Conservation (phyloP, 2,797 vertebrate genomes). For the Semaprochilodus insignis region DNA sequence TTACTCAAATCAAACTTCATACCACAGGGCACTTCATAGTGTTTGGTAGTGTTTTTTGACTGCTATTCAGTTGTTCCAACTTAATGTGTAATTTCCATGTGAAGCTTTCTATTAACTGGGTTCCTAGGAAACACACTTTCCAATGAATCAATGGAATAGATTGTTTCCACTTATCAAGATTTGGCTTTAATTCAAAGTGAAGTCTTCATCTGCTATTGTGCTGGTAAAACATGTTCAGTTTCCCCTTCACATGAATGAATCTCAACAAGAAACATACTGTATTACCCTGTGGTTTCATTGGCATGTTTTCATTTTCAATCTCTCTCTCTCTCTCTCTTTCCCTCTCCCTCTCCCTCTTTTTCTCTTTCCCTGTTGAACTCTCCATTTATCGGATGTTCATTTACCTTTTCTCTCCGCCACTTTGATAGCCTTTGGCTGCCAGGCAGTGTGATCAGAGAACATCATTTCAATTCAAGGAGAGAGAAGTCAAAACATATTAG, state of each 20-base stretch:
- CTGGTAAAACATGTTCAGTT: slow-evolving; percentile 52
- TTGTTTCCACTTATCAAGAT: slow-evolving; percentile 51
- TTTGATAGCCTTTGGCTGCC: slow-evolving; percentile 60
- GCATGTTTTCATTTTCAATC: slow-evolving; percentile 49
- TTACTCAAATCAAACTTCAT: background rate
- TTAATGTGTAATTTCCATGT: background rate
- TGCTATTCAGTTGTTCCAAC: no score
- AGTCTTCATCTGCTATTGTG: slow-evolving; percentile 35
- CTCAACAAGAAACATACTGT: slow-evolving; percentile 54
- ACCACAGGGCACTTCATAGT: background rate
- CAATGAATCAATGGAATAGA: slow-evolving; percentile 42
- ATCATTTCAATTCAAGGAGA: slow-evolving; percentile 67
- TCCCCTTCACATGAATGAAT: slow-evolving; percentile 53
- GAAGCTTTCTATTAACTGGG: slow-evolving; percentile 21
- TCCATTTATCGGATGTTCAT: slow-evolving; percentile 41
- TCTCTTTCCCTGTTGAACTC: slow-evolving; percentile 21
- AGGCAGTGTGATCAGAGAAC: slow-evolving; percentile 70
- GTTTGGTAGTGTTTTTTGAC: background rate
- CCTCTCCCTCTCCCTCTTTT: background rate
- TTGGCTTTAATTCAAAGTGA: slow-evolving; percentile 46
- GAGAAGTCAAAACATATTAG: slow-evolving; percentile 57
- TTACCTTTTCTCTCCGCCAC: slow-evolving; percentile 39
- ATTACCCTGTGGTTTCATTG: slow-evolving; percentile 37
- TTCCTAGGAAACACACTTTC: slow-evolving; percentile 13
- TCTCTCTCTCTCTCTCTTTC: slow-evolving; percentile 28